phyloP scores from a whole-genome alignment of 2,888 invertebrate genomes.

The Drosophila pseudotalamancana region DNA sequence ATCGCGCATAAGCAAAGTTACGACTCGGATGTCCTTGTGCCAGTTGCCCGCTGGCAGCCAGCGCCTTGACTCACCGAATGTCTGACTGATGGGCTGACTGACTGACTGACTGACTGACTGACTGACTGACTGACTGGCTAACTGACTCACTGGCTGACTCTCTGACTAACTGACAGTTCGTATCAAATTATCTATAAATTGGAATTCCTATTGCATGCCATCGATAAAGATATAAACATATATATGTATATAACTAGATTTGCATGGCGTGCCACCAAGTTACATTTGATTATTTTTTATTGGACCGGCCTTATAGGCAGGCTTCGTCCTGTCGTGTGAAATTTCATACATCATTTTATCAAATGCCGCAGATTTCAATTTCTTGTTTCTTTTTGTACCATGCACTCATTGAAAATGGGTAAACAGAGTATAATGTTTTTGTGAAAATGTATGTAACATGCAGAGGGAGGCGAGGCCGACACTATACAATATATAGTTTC shows the following conservation, averaged over 20 bases:
- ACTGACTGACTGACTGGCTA: conserved; percentile 26
- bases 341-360: conserved; percentile 57
- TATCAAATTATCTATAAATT: conserved; percentile 76
- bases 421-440: too few relatives aligned
- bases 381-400: neutral
- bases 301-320: neutral
- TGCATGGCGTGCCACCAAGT: conserved; percentile 46
- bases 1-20: conserved; percentile 51
- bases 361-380: conserved; percentile 28
- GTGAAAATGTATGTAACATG: too few relatives aligned
- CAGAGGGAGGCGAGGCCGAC: too few relatives aligned
- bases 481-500: too few relatives aligned
- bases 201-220: conserved; percentile 60
- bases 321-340: conserved; percentile 40
- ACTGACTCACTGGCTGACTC: conserved; percentile 16
- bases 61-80: conserved; percentile 24
- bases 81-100: too few relatives aligned
- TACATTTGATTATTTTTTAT: conserved; percentile 60
- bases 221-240: conserved; percentile 52
- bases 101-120: too few relatives aligned
- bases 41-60: conserved; percentile 46
- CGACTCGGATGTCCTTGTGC: conserved; percentile 64
- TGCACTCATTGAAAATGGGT: too few relatives aligned
- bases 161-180: conserved; percentile 49
- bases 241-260: conserved; percentile 14